Evolutionary conservation across 2,888 invertebrate genomes (phyloP).

Genomic region (Drosophila kambysellisi): DNA sequence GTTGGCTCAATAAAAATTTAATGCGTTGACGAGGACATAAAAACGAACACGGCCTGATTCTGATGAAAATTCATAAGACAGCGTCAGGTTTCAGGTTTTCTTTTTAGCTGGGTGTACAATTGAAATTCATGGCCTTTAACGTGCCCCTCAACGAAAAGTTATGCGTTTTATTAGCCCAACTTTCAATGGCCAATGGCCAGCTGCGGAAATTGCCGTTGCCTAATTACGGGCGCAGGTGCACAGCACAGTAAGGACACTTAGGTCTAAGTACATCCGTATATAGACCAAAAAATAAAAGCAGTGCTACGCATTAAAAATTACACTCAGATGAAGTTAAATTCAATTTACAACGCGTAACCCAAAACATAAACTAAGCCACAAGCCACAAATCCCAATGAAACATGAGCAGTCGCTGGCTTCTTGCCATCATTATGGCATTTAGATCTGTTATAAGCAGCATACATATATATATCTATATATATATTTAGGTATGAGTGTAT

Average conservation of each 20-base stretch:
- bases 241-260: conserved; percentile 8
- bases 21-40: conserved; percentile 60
- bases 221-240: conserved; percentile 62
- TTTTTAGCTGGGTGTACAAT: conserved; percentile 34
- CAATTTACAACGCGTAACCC: conserved; percentile 18
- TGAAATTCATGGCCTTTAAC: conserved; percentile 71
- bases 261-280: conserved; percentile 13
- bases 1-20: conserved; percentile 71
- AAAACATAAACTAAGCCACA: conserved; percentile 28
- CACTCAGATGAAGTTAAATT: conserved; percentile 18
- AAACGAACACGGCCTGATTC: conserved; percentile 38
- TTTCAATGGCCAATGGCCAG: conserved; percentile 32
- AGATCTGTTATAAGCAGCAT: conserved; percentile 4
- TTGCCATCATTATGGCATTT: conserved; percentile 43
- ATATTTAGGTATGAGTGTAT: conserved; percentile 21
- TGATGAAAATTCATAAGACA: conserved; percentile 76
- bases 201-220: conserved; percentile 41
- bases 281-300: not conserved
- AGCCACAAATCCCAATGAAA: conserved; percentile 38
- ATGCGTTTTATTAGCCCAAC: conserved; percentile 43
- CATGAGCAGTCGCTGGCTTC: conserved; percentile 25
- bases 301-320: conserved; percentile 1
- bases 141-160: conserved; percentile 21
- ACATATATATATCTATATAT: not conserved
- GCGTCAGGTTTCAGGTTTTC: not conserved